Percentiles rank a stretch among this genome's conserved stretches.
Evolutionary conservation across 1,140 invertebrate species (phyloP).

Genomic region (Hormaphis cornu): DNA sequence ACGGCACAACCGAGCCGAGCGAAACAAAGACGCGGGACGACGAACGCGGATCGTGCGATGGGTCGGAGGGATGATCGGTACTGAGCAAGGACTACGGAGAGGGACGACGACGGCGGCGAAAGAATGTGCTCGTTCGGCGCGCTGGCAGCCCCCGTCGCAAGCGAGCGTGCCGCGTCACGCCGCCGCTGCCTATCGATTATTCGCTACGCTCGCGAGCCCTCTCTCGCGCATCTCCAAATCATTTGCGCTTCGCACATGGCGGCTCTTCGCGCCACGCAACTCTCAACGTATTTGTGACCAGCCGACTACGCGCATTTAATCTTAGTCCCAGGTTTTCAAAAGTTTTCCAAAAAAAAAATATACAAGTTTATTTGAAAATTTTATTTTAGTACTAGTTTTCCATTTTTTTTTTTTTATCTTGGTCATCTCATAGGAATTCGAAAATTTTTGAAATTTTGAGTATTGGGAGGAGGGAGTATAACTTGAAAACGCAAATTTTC

Average conservation of each 20-base stretch:
- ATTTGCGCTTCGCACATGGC: neutral
- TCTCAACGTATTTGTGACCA: no score
- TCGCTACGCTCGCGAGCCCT: no score
- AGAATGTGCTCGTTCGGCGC: neutral
- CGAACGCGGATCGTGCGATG: neutral
- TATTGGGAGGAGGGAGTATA: no score
- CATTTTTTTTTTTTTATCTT: no score
- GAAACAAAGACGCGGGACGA: neutral
- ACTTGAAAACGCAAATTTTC: no score
- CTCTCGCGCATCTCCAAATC: neutral
- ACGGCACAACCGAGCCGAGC: neutral
- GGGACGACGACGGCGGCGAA: neutral
- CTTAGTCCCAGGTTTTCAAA: no score
- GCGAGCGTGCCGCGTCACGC: neutral
- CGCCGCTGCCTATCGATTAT: constrained; percentile 12
- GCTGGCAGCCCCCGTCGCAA: neutral
- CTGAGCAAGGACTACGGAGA: constrained; percentile 1
- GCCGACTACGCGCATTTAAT: no score
- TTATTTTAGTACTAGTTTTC: no score
- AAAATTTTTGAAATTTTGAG: no score
- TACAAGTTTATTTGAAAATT: no score
- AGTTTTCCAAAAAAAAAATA: no score
- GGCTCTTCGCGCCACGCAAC: neutral
- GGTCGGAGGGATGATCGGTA: neutral
- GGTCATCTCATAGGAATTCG: no score